Evolutionary conservation across 1,140 invertebrate species (phyloP), one percentile per base, ranked within the genome.

Genomic region (Artemia franciscana): DNA sequence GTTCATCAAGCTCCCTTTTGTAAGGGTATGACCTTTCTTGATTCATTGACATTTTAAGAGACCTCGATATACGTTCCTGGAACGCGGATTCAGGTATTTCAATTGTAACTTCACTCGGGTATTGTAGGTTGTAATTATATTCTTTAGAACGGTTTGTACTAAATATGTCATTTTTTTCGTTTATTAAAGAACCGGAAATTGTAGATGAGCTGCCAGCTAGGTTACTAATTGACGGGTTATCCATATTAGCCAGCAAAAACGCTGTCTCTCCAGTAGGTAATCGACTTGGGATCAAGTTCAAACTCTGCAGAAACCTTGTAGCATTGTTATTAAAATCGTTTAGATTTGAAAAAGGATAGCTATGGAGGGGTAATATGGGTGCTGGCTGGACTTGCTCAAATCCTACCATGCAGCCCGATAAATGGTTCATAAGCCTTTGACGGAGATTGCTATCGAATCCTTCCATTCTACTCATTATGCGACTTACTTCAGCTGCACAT

Each of bases 401-500:
- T 51, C 39, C 39, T 3, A 12, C 39, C 60, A 60, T 60, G 61
- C 68, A 69, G 18, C 62, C 61, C 9, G 64, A 65, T 2, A 69
- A 63, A 58, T 69, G 68, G 25, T 60, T 60, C 0, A 69, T 21
- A 5, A 69, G 60, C 56, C 68, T 61, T 57, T 69, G 66, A 18
- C 64, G 61, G n/a, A 67, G 27, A 9, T 60, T 63, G 23, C 65
- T 62, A 58, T 69, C 68, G 25, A 67, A 63, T 3, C 66, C 66
- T 18, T 71, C 67, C 9, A 70, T 67, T 15, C 67, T 63, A n/a
- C 66, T 67, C 4, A 74, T 64, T 63, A 70, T 74, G 7, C 70
- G 68, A 57, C 68, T 68, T 7, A 74, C 72, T 68, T 74, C 73
- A 15, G 67, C 67, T 2, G 71, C 71, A 64, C 73, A 74, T 62